A percentile compares a stretch with the other conserved stretches of the same genome.
Conservation (phyloP, 2,113 vertebrate species). For the Cardinalis cardinalis region DNA sequence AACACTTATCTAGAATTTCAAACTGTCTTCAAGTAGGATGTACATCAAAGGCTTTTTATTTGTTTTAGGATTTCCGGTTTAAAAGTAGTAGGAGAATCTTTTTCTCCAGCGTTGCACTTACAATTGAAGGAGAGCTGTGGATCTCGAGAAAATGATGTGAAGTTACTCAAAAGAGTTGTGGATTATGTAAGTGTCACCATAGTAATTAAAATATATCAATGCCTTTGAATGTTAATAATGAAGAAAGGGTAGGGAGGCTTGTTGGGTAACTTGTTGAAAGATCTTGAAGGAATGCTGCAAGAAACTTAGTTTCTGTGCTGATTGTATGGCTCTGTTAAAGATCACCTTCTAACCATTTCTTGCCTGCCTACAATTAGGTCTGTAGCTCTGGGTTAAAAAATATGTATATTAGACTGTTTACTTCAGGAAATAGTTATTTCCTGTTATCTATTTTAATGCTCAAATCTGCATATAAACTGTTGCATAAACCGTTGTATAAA, state of each 20-base stretch:
- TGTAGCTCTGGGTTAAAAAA: not conserved
- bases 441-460: not conserved
- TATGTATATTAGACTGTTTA: not conserved
- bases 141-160: constrained; percentile 83
- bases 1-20: not conserved
- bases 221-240: not conserved
- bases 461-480: not conserved
- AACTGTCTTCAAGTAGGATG: not conserved
- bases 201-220: not conserved
- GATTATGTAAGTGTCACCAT: constrained; percentile 78
- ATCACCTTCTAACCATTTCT: not conserved
- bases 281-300: not conserved
- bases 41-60: not conserved
- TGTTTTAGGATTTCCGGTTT: constrained; percentile 82
- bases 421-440: not conserved
- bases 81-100: constrained; percentile 80
- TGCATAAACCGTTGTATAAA: not conserved
- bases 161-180: constrained; percentile 81
- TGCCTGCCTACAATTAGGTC: not conserved
- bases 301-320: not conserved
- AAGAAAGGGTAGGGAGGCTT: not conserved
- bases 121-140: constrained; percentile 83
- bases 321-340: not conserved
- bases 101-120: constrained; percentile 88
- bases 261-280: not conserved